Base-by-base conservation (phyloP, 1,140 invertebrate genomes). In the Orius insidiosus region DNA sequence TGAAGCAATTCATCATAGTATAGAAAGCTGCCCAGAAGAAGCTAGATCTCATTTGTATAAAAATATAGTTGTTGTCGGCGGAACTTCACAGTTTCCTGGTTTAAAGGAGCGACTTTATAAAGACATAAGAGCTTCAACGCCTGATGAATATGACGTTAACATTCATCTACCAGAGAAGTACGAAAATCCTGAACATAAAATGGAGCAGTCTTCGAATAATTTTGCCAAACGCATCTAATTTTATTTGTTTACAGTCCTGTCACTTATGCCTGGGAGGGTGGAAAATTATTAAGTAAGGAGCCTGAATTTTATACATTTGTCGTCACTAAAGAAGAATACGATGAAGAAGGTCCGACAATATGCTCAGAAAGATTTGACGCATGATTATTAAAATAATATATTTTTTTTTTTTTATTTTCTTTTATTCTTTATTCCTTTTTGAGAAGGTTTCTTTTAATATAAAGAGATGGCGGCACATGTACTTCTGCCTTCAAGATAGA, bases 11-110 rank as follows among this genome's bases (percentile, higher is more conserved):
- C 72, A 82, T 30, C 68, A 85, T 55, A 72, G 74, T 7, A 72
- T 93, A 5, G 68, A 75, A 51, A 57, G 64, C 0, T 85, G 84
- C 55, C 76, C 83, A 1, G 70, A 78, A 65, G 75, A 86, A 58
- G 72, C 83, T 45, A 80, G 76, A 58, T 76, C 81, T n/a, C 78
- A 81, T 63, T 67, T 95, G 41, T 73, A 83, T 33, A 74, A 75
- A 15, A 97, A 98, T 63, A 89, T 98, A 52, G 59, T 97, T 24
- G 66, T 97, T 7, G 84, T 79, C 41, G 95, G 95, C n/a, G 95
- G 95, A 2, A 90, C 80, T 58, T 70, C 74, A 1, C 68, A 75
- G 35, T 85, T 89, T 60, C 75, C 80, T 0, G 87, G 87, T 31
- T 93, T 96, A 59, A 66, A 74, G 53, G 77, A 92, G 11, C 64